Evolutionary conservation across 2,888 invertebrate species (phyloP).

Genomic region (Napeogenes inachia): DNA sequence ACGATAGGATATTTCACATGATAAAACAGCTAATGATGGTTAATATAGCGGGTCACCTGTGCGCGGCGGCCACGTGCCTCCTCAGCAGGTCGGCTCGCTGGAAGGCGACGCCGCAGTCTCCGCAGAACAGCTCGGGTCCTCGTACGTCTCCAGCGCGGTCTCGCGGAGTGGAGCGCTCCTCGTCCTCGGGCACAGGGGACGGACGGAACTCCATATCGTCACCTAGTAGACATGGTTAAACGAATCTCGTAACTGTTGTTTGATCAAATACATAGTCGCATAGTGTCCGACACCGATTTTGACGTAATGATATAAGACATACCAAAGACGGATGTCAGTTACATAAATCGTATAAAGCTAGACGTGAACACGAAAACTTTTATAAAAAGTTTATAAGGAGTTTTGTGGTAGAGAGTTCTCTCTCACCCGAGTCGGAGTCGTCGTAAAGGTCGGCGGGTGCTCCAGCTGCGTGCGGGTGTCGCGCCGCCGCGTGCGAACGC

Average conservation of each 20-base stretch:
- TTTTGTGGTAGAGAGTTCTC: too few species aligned
- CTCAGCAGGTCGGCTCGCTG: slow-evolving; percentile 85
- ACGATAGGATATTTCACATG: slow-evolving; percentile 7
- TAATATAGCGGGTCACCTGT: slow-evolving; percentile 46
- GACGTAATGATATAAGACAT: too few species aligned
- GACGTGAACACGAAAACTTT: too few species aligned
- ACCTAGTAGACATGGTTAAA: slow-evolving; percentile 17
- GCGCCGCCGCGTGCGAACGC: slow-evolving; percentile 50
- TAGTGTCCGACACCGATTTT: too few species aligned
- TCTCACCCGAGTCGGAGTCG: slow-evolving; percentile 55
- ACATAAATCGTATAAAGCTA: too few species aligned
- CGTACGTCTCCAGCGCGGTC: slow-evolving; percentile 46
- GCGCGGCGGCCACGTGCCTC: slow-evolving; percentile 80
- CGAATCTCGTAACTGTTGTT: too few species aligned
- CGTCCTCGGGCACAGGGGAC: slow-evolving; percentile 45
- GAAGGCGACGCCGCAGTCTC: slow-evolving; percentile 87
- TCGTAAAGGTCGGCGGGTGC: slow-evolving; percentile 39
- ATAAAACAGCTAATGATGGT: not conserved
- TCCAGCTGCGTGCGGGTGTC: slow-evolving; percentile 52
- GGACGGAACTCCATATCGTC: slow-evolving; percentile 64
- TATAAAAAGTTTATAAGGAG: too few species aligned
- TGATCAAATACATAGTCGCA: too few species aligned
- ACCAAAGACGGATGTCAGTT: too few species aligned
- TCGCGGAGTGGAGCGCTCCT: slow-evolving; percentile 26
- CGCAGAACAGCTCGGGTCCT: slow-evolving; percentile 79